These are phyloP conservation scores for Drosophila ustulata DNA, from an alignment of 2,888 invertebrate genomes.

Conservation along the genomic window DNA sequence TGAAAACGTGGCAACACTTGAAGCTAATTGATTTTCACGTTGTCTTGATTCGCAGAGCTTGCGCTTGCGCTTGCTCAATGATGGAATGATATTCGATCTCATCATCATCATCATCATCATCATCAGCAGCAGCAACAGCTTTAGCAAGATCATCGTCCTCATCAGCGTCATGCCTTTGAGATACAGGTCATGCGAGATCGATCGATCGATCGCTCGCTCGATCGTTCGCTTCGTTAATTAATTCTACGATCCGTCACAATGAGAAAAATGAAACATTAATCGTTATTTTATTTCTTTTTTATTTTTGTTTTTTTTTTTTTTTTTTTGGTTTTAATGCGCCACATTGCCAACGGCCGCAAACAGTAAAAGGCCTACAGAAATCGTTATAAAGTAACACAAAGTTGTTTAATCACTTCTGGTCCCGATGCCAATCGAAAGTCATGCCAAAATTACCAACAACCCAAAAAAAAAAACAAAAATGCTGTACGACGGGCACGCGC, in stretches of 20 bases:
- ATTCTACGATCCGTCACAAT: conserved; percentile 48
- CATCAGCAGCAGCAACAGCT: not conserved
- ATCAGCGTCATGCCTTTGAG: conserved; percentile 28
- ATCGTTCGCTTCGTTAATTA: conserved; percentile 42
- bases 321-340: not conserved
- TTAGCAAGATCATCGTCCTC: conserved; percentile 6
- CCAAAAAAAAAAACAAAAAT: not conserved
- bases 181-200: conserved; percentile 42
- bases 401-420: conserved; percentile 36
- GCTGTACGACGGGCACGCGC: conserved; percentile 44
- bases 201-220: conserved; percentile 11
- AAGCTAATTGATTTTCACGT: conserved; percentile 21
- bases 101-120: not conserved
- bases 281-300: conserved; percentile 5
- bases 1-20: conserved; percentile 8
- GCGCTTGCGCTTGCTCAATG: not conserved
- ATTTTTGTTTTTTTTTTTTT: no score
- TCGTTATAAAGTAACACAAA: conserved; percentile 35
- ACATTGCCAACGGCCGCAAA: conserved; percentile 35
- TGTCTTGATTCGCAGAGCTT: conserved; percentile 13
- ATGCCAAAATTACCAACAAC: conserved; percentile 7
- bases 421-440: conserved; percentile 26
- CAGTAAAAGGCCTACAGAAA: conserved; percentile 11
- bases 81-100: not conserved
- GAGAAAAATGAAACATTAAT: conserved; percentile 40